Evolutionary conservation across 2,797 vertebrate species (phyloP), one percentile per base, ranked within the genome.

Genomic region (Lepilemur septentrionalis): DNA sequence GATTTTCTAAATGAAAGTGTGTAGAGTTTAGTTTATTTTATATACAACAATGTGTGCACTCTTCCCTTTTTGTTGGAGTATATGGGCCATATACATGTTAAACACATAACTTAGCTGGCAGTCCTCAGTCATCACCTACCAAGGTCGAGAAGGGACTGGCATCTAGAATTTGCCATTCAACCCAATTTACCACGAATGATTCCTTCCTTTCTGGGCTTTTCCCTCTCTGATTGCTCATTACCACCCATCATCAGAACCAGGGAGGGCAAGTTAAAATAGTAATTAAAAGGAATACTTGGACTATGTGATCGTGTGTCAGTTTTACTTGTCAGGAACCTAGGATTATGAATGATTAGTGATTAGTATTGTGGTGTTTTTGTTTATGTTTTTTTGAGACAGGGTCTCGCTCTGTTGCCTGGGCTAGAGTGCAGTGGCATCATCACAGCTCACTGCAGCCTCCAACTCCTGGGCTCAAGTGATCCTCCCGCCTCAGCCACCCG

Each of bases 81-180:
- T 23, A 1, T 7, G 5, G 73, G 35, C 79, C 72, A 93, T 67
- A 67, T 67, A 67, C 7, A 2, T 35, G n/a, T 67, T 67, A 50
- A 91, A 69, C 25, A 35, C 3, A 57, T 75, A 70, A 89, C 78
- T 91, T 95, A 89, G 35, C 59, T 73, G 83, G 35, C 63, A 86
- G 61, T 90, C 85, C 89, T 91, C 38, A 80, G 78, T 38, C 67
- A 84, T 91, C 61, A 92, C 72, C 75, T 90, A 95, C 78, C 50
- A 67, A 90, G 84, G 72, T 25, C 83, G 78, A 30, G 61, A 73
- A 55, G 46, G 75, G 35, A 82, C 10, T 93, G 48, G 73, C 65
- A 92, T 81, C 73, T 69, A 91, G 50, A 57, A 61, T 69, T 84
- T 84, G 55, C 48, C 94, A 87, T 88, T 87, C 80, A 94, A 79